Evolutionary conservation across 1,140 invertebrate genomes (phyloP), one percentile per base, ranked within the genome.

Genomic region (Caenorhabditis brenneri): DNA sequence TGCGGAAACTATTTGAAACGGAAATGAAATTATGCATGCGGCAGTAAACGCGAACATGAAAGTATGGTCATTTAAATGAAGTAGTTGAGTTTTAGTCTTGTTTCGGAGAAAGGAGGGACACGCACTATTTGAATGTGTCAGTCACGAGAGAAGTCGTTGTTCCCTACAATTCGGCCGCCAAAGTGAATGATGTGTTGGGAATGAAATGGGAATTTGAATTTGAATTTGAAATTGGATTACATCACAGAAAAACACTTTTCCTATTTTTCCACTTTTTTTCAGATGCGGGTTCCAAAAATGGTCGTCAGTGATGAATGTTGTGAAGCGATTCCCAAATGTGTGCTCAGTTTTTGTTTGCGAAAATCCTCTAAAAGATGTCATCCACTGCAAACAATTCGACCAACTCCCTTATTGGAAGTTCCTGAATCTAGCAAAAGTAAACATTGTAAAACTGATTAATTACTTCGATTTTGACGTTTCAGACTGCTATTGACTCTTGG

Each of bases 311-410:
- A 51, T 80, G 80, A 49, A 58, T 49, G 69, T 85, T 46, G 42
- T 85, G 12, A 49, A 49, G 60, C 60, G 48, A 55, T 85, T 85
- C n/a, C 84, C 84, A 55, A 81, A 85, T 53, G 46, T 82, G 42
- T 65, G 82, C 33, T 84, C 84, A 31, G 79, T 81, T 49, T 85
- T 85, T 80, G 53, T 85, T 31, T 85, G 79, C 79, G 84, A 85
- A 51, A 85, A 85, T 85, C 84, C 84, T 39, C 33, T 85, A 39
- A 83, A 83, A 58, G 49, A 46, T 80, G 78, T 83, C 58, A 60
- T 27, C n/a, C 74, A 83, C 55, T 74, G 65, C 65, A 74, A 74
- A 74, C 65, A 74, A 24, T 74, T 74, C 22, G 65, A 74, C 19
- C 33, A 74, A 74, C 65, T 74, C n/a, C 65, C 65, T 19, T 74